These are phyloP conservation scores for Pygmarrhopalites habei DNA, from an alignment of 1,140 invertebrate species.

Conservation along the genomic window DNA sequence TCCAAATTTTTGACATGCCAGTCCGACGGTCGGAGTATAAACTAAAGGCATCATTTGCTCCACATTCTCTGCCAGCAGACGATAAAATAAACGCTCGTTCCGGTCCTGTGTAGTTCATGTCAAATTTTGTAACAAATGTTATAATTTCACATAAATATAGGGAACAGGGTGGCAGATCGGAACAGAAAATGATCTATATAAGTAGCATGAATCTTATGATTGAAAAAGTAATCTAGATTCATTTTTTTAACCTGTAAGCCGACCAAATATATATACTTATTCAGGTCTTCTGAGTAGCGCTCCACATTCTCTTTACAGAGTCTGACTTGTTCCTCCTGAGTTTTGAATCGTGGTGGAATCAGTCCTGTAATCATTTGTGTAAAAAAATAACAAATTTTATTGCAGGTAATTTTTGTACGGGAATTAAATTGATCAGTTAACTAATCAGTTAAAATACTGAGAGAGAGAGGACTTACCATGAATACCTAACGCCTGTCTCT, in stretches of 20 bases:
- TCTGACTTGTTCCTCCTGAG: conserved; percentile 72
- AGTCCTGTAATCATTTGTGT: no score
- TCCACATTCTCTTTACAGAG: conserved; percentile 63
- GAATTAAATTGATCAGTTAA: no score
- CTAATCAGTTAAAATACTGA: no score
- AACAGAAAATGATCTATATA: background rate
- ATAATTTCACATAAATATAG: background rate
- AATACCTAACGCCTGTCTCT: conserved; percentile 73
- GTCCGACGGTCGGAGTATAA: conserved; percentile 86
- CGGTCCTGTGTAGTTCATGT: conserved; percentile 61
- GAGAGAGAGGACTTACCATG: conserved; percentile 60
- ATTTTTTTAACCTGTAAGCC: conserved; percentile 56
- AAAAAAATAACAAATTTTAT: no score
- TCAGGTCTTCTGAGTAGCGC: conserved; percentile 62
- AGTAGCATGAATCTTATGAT: background rate
- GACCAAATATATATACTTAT: conserved; percentile 73
- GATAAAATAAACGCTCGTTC: conserved; percentile 93
- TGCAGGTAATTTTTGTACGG: no score
- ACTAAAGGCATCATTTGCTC: conserved; percentile 95
- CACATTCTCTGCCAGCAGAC: conserved; percentile 70
- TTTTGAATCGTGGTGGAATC: conserved; percentile 66
- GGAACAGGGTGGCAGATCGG: no score
- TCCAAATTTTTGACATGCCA: conserved; percentile 95
- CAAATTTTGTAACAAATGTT: no score
- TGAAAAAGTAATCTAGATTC: no score